phyloP scores from a whole-genome alignment of 2,888 invertebrate genomes.

The Cerastoderma edule region DNA sequence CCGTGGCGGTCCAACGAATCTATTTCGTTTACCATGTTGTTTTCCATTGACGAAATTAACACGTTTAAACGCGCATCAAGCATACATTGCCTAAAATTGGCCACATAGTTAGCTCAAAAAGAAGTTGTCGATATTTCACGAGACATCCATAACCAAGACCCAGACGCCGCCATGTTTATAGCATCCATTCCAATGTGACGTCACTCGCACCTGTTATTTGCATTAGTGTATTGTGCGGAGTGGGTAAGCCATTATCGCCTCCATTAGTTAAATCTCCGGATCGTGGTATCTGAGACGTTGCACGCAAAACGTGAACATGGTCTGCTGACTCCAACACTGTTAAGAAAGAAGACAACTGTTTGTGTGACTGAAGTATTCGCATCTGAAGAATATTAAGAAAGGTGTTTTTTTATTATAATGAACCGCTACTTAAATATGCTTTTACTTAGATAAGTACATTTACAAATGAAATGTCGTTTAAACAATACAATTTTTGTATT shows the following conservation, averaged over 20 bases:
- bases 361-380: too few relatives aligned
- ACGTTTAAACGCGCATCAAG: not conserved
- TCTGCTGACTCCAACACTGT: conserved; percentile 12
- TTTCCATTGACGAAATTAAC: too few relatives aligned
- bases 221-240: conserved; percentile 11
- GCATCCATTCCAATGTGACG: not conserved
- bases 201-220: conserved; percentile 2
- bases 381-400: conserved; percentile 3
- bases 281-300: conserved; percentile 3
- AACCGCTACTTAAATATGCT: not conserved
- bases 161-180: not conserved
- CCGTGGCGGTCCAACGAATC: too few relatives aligned
- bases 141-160: conserved; percentile 1
- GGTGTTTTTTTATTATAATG: not conserved
- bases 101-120: not conserved
- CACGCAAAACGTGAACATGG: conserved; percentile 12
- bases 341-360: too few relatives aligned
- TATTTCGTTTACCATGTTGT: too few relatives aligned
- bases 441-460: not conserved
- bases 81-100: not conserved
- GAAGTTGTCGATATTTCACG: not conserved
- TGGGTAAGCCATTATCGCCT: conserved; percentile 19
- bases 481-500: not conserved
- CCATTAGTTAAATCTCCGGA: too few relatives aligned
- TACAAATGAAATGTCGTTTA: not conserved